Base-by-base conservation (phyloP, 1,140 invertebrate species). In the Drosophila seguyi region DNA sequence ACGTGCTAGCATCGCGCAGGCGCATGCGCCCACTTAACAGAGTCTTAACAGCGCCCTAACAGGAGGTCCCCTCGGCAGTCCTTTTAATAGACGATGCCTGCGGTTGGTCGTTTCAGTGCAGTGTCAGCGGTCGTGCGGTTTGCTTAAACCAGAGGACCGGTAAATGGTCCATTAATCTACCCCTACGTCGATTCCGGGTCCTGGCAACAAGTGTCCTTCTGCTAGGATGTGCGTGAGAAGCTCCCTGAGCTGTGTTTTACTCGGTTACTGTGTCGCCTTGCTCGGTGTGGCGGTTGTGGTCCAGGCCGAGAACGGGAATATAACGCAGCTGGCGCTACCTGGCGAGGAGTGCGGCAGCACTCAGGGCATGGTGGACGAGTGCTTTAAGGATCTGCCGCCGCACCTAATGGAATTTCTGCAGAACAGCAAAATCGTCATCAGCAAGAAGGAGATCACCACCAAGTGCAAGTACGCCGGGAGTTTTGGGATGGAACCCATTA, bases 321-420 rank as follows among this genome's bases (percentile, higher is more conserved):
- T 31, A 6, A 52, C 53, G 10, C 58, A 62, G 18, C n/a, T 50
- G 34, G 38, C 67, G 45, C 36, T 50, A 22, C 56, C 42, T 41
- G 58, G 44, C 3, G 65, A 85, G 22, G 57, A 74, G 7, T 92
- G 91, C 48, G 91, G 91, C 34, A 81, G 76, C 52, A 91, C 86
- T 14, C 73, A 91, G 55, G 82, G 79, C 16, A 91, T 92, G 90
- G 83, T 92, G 6, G 90, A 92, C 29, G 79, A 92, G 55, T 92
- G 91, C 74, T 92, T 92, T 34, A 91, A 92, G 67, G 87, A 92
- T 75, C 71, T 92, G 27, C 91, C 91, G 14, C 79, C 87, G 7
- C 90, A 90, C 67, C 44, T 92, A 47, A 91, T 91, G 86, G 90
- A 92, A 57, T 92, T 92, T 34, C 41, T 92, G 31, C 81, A 85